These are phyloP conservation scores for Calameuta filiformis DNA, from an alignment of 2,888 invertebrate species.

Conservation along the genomic window DNA sequence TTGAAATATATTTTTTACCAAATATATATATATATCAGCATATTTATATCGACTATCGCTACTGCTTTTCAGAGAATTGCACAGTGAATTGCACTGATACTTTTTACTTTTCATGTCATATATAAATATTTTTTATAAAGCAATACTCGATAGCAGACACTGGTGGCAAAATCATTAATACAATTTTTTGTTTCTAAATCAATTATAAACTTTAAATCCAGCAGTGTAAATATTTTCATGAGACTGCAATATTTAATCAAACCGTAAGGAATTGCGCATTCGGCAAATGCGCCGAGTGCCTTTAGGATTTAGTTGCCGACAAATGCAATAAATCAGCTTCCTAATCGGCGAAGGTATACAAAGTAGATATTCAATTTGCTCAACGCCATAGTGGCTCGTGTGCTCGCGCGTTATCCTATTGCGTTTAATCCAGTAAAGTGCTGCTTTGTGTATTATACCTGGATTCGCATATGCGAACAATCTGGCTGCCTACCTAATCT, in stretches of 20 bases:
- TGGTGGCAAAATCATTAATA: background rate
- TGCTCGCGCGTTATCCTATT: background rate
- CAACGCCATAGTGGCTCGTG: background rate
- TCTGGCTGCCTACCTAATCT: background rate
- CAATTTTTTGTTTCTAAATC: background rate
- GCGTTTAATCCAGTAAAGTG: background rate
- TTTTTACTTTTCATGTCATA: background rate
- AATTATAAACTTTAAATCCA: background rate
- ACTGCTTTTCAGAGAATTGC: background rate
- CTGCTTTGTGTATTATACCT: background rate
- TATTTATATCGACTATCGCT: background rate
- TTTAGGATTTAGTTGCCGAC: slow-evolving; percentile 2
- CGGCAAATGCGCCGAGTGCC: background rate
- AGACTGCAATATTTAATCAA: background rate
- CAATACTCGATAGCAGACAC: background rate
- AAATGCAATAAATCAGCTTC: slow-evolving; percentile 18
- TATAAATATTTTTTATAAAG: background rate
- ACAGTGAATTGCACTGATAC: background rate
- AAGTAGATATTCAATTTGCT: slow-evolving; percentile 27
- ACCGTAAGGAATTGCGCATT: background rate
- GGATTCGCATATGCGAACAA: background rate
- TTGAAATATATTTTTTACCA: background rate
- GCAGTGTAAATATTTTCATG: background rate
- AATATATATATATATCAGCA: background rate
- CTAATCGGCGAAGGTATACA: slow-evolving; percentile 27